Evolutionary conservation across 2,888 invertebrate species (phyloP), one percentile per base, ranked within the genome.

Genomic region (Luperina nickerlii): DNA sequence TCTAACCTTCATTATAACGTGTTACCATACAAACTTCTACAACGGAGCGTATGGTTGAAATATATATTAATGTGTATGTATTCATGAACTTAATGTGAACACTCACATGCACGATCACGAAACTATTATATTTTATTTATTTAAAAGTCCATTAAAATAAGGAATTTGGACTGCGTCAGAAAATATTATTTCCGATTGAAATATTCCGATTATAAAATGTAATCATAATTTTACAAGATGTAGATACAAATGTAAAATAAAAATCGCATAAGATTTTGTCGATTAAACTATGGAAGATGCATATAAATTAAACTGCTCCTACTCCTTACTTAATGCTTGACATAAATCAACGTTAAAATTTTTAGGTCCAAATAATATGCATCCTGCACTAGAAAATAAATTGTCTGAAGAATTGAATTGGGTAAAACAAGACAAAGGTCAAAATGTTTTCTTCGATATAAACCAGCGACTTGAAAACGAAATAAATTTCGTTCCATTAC

Each of bases 61-160:
- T 83, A 79, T 85, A 82, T 83, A 83, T 80, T 71, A 78, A 73
- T 82, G 82, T 87, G 78, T 86, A 84, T 82, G 72, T 87, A 83
- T 87, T 80, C 48, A 82, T 88, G 85, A 80, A 89, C 87, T 89
- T 88, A 87, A 82, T 86, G 87, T 90, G 86, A 92, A 92, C 89
- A 92, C 87, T 91, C 89, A 92, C 93, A 94, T 91, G 87, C 93
- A 94, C 93, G 85, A 92, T 91, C 94, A 95, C 93, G 83, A 90
- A 84, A 88, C 91, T 91, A 88, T 84, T 88, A 82, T 84, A 79
- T 84, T 76, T 76, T 87, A 85, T 86, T 83, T 85, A 85, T 84
- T 90, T 79, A 82, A 85, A 87, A 89, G 88, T 91, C 88, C 90
- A 84, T 87, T 88, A 88, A 76, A 80, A 78, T 79, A 86, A 86